These are phyloP conservation scores for Chaetodon trifasciatus DNA, from an alignment of 2,797 vertebrate species.

Conservation along the genomic window DNA sequence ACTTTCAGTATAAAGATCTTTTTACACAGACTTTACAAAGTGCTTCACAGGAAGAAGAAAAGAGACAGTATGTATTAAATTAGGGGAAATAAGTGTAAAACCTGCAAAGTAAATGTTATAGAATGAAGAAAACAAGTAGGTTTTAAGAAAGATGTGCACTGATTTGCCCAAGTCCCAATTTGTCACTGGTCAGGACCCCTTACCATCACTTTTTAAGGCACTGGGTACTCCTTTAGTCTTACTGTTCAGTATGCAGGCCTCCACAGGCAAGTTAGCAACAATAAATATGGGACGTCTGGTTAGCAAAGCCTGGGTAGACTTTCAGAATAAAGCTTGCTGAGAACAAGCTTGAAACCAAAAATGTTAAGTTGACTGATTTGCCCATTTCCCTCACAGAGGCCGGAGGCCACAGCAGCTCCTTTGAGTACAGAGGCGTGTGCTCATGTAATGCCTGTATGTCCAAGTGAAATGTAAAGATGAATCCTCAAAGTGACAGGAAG, in stretches of 20 bases:
- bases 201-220: too few species aligned
- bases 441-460: too few species aligned
- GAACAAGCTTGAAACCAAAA: too few species aligned
- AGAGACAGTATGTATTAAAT: neutral
- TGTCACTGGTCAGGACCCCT: too few species aligned
- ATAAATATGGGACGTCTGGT: too few species aligned
- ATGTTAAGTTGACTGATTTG: neutral
- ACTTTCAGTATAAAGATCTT: neutral
- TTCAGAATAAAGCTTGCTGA: too few species aligned
- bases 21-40: neutral
- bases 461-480: neutral
- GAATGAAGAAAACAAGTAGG: neutral
- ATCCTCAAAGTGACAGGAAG: neutral
- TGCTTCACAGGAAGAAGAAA: neutral
- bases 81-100: neutral
- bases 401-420: conserved; percentile 1
- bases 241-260: too few species aligned
- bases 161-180: conserved; percentile 9
- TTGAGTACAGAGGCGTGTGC: neutral
- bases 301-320: too few species aligned
- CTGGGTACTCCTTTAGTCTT: too few species aligned
- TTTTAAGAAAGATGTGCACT: conserved; percentile 47
- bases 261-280: too few species aligned
- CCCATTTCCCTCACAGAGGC: neutral
- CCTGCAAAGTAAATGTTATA: neutral